Base-by-base conservation (phyloP, 2,888 invertebrate genomes). In the Protodeltote pygarga region DNA sequence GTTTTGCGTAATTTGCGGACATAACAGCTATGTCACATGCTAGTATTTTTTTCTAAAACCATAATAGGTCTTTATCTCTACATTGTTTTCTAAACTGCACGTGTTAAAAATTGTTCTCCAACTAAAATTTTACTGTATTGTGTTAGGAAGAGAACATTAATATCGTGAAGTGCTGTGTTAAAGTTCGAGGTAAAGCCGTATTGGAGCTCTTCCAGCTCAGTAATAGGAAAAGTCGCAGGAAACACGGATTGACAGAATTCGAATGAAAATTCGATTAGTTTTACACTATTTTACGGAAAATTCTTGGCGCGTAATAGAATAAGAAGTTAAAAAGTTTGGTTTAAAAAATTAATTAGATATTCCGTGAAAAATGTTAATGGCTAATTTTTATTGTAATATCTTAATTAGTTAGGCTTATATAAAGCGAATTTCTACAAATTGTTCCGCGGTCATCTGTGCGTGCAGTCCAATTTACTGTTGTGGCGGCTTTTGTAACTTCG, bases 1-100 rank as follows among this genome's bases (percentile, higher is more conserved):
- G 70, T 83, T 87, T 92, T 91, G 92, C 90, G 91, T 92, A 87
- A 89, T 87, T 69, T 81, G 80, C 70, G 57, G 68, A 81, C 80
- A 80, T 81, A 84, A 83, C 75, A 79, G 69, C 73, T 58, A 64
- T 58, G 77, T 76, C 76, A 80, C 58, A 69, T 76, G 77, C 71
- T 70, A 45, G 21, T 20, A 16, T 31, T 64, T 53, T 65, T 65
- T 57, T 48, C 10, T n/a, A 15, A 41, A 40, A 31, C 17, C 17
- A 48, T 55, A 32, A 62, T 50, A 27, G 23, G 16, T 37, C 32
- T 42, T 51, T 11, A 61, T 66, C 41, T 11, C 11, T 28, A 10
- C 13, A 58, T 34, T 63, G 44, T 46, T 46, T 40, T 3, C 20
- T 20, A 45, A 15, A 44, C 16, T 24, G 33, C 69, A 68, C 46